Evolutionary conservation across 2,888 invertebrate species (phyloP), one percentile per base, ranked within the genome.

Genomic region (Pyrrhosoma nymphula): DNA sequence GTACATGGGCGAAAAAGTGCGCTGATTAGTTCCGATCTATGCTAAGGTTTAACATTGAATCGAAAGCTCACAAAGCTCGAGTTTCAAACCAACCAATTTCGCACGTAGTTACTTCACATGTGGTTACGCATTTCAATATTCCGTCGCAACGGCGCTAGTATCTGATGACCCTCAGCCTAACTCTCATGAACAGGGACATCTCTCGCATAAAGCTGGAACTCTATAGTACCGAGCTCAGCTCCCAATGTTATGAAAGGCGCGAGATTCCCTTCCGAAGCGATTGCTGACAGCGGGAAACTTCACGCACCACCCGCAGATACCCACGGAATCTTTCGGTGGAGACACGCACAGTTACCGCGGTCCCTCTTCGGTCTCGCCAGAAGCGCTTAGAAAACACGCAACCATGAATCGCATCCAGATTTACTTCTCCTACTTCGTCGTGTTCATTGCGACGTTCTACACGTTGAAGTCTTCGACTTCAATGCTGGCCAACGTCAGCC

Each of bases 401-500:
- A 82, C 14, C 12, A 82, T 82, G 82, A 82, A 82, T 82, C 82
- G 30, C 35, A 30, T 82, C 12, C 93, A 93, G 16, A 26, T 75
- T 4, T 93, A 47, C 20, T 18, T 93, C 39, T 47, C 30, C n/a
- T 93, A 75, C 93, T 23, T n/a, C 12, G 47, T 55, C 6, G 93
- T 39, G 10, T 93, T 93, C 69, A 14, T 93, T 2, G 47, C 47
- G 18, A 93, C 69, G 23, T 69, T 93, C 47, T 93, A 69, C 26
- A 6, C 75, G 23, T 55, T 93, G 35, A 93, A 93, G 55, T 89
- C 90, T 56, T 95, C 63, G 16, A 95, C 89, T 60, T 75, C 82
- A 8, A 30, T 95, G 55, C n/a, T 95, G 56, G 82, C 56, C 63
- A 93, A 56, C 39, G 95, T 69, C n/a, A 95, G 95, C 6, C n/a